These are phyloP conservation scores for Frankliniella intonsa DNA, from an alignment of 2,888 invertebrate species.

Conservation along the genomic window DNA sequence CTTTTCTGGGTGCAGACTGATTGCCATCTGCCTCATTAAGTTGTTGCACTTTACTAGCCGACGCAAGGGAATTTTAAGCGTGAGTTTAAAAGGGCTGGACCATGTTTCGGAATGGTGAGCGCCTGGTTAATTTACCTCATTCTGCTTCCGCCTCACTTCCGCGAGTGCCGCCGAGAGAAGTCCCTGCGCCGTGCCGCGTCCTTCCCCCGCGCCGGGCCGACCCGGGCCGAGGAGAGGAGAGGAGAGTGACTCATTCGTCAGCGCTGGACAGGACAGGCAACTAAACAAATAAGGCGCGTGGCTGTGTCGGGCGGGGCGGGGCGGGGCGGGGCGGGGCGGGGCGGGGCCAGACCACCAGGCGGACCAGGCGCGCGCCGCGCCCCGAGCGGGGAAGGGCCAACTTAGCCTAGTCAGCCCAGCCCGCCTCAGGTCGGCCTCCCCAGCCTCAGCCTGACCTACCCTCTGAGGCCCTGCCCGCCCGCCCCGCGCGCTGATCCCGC, in stretches of 20 bases:
- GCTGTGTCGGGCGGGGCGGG: neutral
- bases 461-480: no score
- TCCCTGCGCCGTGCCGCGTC: no score
- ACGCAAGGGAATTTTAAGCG: neutral
- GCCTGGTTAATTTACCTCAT: neutral
- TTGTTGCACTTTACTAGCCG: neutral
- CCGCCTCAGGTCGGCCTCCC: no score
- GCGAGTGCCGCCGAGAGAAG: neutral
- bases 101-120: neutral
- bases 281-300: conserved; percentile 20
- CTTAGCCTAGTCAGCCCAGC: no score
- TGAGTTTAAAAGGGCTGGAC: neutral
- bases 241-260: neutral
- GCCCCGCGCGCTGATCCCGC: neutral
- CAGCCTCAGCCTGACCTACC: no score
- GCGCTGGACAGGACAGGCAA: neutral
- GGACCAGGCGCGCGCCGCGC: neutral
- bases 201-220: no score
- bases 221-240: neutral
- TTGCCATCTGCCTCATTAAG: no score
- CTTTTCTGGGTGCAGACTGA: no score
- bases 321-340: neutral
- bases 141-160: neutral
- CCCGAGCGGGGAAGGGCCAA: no score
- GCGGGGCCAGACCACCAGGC: neutral